phyloP scores from a whole-genome alignment of 2,797 vertebrate genomes.

The Coendou prehensilis region DNA sequence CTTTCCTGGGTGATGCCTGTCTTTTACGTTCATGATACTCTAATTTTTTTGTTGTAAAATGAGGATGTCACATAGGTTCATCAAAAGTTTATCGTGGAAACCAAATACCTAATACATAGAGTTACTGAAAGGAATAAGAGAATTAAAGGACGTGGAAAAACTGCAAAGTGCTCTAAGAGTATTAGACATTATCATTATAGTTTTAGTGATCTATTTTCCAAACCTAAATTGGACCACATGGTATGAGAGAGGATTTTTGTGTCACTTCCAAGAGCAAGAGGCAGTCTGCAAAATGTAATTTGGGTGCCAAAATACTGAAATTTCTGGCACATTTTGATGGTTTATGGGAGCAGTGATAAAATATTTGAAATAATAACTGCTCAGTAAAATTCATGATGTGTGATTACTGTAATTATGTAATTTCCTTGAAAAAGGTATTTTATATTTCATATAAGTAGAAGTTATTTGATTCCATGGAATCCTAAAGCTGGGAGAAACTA shows the following conservation, averaged over 20 bases:
- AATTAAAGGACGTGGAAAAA: constrained; percentile 64
- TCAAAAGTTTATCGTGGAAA: constrained; percentile 72
- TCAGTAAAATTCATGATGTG: constrained; percentile 72
- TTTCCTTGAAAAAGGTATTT: constrained; percentile 64
- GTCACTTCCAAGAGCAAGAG: constrained; percentile 81
- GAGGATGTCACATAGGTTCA: constrained; percentile 57
- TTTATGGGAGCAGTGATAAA: constrained; percentile 78
- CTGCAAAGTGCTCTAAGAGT: constrained; percentile 64
- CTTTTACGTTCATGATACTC: constrained; percentile 57
- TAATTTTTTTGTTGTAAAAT: constrained; percentile 57
- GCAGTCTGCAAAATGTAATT: constrained; percentile 77
- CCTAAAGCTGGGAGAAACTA: constrained; percentile 27
- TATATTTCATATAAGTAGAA: constrained; percentile 68
- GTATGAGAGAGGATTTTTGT: constrained; percentile 83
- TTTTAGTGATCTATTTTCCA: constrained; percentile 84
- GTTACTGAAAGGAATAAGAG: constrained; percentile 54
- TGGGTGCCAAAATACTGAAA: constrained; percentile 77
- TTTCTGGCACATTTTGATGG: constrained; percentile 75
- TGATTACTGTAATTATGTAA: constrained; percentile 68
- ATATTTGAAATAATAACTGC: constrained; percentile 78
- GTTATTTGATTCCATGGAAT: constrained; percentile 65
- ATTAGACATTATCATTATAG: constrained; percentile 81
- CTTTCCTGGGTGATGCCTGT: constrained; percentile 40
- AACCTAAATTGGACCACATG: constrained; percentile 82
- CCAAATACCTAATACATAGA: constrained; percentile 17